phyloP scores from a whole-genome alignment of 1,140 invertebrate genomes.

The Luehdorfia chinensis region DNA sequence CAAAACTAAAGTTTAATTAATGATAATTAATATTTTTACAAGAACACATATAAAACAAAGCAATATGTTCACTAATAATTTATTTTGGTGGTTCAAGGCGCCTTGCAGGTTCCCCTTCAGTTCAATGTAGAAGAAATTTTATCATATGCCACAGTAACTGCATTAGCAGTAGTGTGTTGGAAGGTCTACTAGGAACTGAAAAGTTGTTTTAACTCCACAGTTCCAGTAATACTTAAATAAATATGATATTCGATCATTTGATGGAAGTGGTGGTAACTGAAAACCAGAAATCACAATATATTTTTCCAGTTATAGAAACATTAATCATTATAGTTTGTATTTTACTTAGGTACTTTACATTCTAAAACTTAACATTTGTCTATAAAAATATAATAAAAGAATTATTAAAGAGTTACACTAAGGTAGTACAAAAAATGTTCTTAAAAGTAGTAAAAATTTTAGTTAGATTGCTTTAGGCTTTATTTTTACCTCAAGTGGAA shows the following conservation, averaged over 20 bases:
- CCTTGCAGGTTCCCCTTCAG: slow-evolving; percentile 32
- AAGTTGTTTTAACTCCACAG: slow-evolving; percentile 74
- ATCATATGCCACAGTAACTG: slow-evolving; percentile 50
- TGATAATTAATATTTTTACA: too few relatives aligned
- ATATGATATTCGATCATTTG: slow-evolving; percentile 70
- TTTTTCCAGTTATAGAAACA: background rate
- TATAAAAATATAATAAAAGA: background rate
- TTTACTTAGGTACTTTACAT: slow-evolving; percentile 12
- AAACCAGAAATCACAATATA: slow-evolving; percentile 35
- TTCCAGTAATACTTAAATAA: slow-evolving; percentile 78
- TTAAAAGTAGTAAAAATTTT: too few relatives aligned
- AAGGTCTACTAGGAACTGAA: slow-evolving; percentile 71
- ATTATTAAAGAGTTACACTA: background rate
- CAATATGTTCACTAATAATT: too few relatives aligned
- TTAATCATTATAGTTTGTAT: background rate
- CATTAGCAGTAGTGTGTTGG: slow-evolving; percentile 66
- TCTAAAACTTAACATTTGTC: slow-evolving; percentile 9
- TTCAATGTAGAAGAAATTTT: slow-evolving; percentile 46
- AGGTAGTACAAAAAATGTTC: background rate
- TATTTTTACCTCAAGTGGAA: slow-evolving; percentile 77
- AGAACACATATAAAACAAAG: too few relatives aligned
- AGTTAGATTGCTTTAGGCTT: too few relatives aligned
- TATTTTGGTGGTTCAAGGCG: slow-evolving; percentile 41
- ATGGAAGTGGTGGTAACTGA: slow-evolving; percentile 77
- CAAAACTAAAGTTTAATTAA: too few relatives aligned